A percentile compares a stretch with the other conserved stretches of the same genome.
These are phyloP conservation scores for Ataeniobius toweri DNA, from an alignment of 2,797 vertebrate genomes.

Conservation along the genomic window DNA sequence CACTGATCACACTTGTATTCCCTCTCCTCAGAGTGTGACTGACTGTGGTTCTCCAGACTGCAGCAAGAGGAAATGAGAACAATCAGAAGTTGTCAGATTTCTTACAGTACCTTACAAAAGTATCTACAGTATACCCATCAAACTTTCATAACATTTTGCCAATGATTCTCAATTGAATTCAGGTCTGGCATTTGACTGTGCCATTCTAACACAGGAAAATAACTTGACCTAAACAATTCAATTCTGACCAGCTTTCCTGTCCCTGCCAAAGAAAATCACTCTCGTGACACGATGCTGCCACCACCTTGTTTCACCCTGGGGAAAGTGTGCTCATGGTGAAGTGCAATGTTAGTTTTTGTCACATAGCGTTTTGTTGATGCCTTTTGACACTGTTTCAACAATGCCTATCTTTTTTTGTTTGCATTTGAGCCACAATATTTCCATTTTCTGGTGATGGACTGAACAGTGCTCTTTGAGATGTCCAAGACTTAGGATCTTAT, in stretches of 20 bases:
- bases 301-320: not conserved
- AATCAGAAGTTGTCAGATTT: not conserved
- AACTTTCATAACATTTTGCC: not conserved
- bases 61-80: conserved; percentile 35
- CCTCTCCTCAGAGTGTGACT: conserved; percentile 94
- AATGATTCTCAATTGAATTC: not conserved
- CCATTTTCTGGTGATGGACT: not conserved
- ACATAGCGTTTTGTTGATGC: not conserved
- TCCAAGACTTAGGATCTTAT: not conserved
- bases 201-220: not conserved
- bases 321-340: not conserved
- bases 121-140: not conserved
- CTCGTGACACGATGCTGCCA: not conserved
- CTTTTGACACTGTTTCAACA: not conserved
- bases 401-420: not conserved
- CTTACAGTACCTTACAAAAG: no score
- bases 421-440: not conserved
- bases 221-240: not conserved
- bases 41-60: conserved; percentile 94
- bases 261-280: not conserved
- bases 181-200: not conserved
- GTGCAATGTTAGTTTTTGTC: not conserved
- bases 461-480: not conserved
- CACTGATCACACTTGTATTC: conserved; percentile 99
- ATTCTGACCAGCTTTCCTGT: not conserved